phyloP scores from a whole-genome alignment of 2,797 vertebrate genomes.

The Gallinago nigripennis region DNA sequence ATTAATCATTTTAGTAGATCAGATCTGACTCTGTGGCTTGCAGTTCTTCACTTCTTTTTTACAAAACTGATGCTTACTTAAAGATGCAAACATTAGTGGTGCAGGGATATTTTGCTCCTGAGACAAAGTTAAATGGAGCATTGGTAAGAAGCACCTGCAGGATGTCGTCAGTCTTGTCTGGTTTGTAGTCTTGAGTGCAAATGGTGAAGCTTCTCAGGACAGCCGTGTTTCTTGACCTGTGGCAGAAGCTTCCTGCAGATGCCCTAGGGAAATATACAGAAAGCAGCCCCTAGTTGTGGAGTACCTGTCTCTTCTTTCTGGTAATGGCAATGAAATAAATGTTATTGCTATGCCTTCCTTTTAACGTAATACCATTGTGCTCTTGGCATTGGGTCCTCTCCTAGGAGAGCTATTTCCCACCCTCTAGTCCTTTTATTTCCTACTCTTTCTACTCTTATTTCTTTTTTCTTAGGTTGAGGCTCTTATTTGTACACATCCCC shows the following conservation, averaged over 20 bases:
- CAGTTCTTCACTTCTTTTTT: not conserved
- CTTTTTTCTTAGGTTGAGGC: not conserved
- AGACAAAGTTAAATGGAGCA: not conserved
- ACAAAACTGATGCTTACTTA: not conserved
- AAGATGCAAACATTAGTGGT: not conserved
- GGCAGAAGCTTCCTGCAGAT: not conserved
- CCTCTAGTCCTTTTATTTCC: not conserved
- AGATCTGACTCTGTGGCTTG: not conserved
- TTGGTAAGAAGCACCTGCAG: not conserved
- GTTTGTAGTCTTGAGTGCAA: not conserved
- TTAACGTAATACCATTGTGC: not conserved
- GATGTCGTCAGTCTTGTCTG: fast-evolving
- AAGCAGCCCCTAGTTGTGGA: not conserved
- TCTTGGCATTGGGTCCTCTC: not conserved
- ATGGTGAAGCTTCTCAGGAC: not conserved
- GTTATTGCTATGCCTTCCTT: not conserved
- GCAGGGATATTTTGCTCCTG: not conserved
- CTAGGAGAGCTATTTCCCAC: not conserved
- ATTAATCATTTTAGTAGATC: not conserved
- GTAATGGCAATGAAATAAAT: not conserved
- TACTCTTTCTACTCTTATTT: not conserved
- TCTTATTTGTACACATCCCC: not conserved
- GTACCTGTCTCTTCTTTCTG: not conserved
- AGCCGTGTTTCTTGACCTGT: not conserved
- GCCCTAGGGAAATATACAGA: not conserved